A percentile compares a stretch with the other conserved stretches of the same genome.
Conservation (phyloP, 2,797 vertebrate genomes). For the Sus cebifrons region DNA sequence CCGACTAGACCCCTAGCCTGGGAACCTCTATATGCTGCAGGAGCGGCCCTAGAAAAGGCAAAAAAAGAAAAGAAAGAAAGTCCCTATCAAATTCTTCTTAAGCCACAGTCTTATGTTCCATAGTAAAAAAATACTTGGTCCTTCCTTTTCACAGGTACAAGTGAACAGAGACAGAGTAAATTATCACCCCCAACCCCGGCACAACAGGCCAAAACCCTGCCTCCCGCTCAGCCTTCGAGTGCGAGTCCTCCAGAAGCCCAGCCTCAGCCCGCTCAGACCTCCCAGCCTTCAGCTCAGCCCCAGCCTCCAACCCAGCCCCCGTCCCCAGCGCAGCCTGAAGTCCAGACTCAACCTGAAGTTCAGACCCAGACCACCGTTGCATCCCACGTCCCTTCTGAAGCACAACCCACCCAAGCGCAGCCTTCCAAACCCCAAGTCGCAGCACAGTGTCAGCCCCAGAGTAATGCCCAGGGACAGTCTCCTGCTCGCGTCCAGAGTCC, state of each 20-base stretch:
- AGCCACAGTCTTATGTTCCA: accelerated
- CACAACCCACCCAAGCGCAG: constrained; percentile 82
- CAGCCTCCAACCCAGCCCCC: constrained; percentile 74
- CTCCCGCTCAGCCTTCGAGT: constrained; percentile 85
- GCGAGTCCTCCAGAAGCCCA: constrained; percentile 90
- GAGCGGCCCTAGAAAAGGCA: too few species aligned
- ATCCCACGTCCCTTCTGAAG: constrained; percentile 86
- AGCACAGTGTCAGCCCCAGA: constrained; percentile 87
- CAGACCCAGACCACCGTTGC: constrained; percentile 82
- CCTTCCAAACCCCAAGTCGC: constrained; percentile 84
- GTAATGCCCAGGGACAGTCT: constrained; percentile 88
- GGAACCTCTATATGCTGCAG: too few species aligned
- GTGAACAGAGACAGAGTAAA: constrained; percentile 91
- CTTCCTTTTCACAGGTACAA: constrained; percentile 87
- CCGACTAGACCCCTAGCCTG: too few species aligned
- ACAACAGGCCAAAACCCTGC: constrained; percentile 90
- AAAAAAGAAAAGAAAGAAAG: neutral
- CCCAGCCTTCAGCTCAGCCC: constrained; percentile 79
- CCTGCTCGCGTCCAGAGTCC: constrained; percentile 86
- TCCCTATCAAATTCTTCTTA: neutral
- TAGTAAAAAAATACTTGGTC: constrained; percentile 45
- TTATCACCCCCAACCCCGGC: constrained; percentile 91
- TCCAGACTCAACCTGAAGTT: constrained; percentile 84
- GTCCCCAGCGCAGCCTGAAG: constrained; percentile 85
- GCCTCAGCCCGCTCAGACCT: constrained; percentile 76